Evolutionary conservation across 2,888 invertebrate genomes (phyloP).

Genomic region (Protophormia terraenovae): DNA sequence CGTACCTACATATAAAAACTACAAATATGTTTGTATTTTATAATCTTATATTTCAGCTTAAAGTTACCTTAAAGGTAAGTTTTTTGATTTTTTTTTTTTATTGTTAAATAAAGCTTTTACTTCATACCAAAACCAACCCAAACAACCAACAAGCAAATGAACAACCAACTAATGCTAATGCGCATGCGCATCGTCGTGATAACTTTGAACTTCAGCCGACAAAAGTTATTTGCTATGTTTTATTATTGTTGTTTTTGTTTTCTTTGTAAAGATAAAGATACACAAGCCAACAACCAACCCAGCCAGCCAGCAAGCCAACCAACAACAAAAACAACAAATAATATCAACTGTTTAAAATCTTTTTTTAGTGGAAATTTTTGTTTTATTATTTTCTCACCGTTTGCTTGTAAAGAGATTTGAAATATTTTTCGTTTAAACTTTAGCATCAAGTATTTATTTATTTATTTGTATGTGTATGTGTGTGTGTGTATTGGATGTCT

Average conservation of each 20-base stretch:
- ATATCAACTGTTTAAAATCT: slow-evolving; percentile 35
- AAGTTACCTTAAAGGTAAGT: slow-evolving; percentile 37
- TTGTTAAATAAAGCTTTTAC: neutral
- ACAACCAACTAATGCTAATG: slow-evolving; percentile 55
- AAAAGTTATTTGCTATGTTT: slow-evolving; percentile 40
- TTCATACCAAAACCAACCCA: neutral
- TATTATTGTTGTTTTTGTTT: slow-evolving; percentile 1
- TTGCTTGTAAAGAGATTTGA: slow-evolving; percentile 18
- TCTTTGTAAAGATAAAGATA: slow-evolving; percentile 26
- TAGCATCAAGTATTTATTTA: neutral
- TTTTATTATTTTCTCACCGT: slow-evolving; percentile 60
- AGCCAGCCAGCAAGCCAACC: neutral
- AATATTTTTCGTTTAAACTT: slow-evolving; percentile 27
- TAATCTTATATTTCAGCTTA: slow-evolving; percentile 8
- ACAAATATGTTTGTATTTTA: neutral
- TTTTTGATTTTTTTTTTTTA: too few species aligned
- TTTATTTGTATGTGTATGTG: neutral
- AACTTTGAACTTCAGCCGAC: slow-evolving; percentile 78
- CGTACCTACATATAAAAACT: neutral
- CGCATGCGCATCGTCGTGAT: slow-evolving; percentile 68
- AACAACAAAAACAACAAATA: slow-evolving; percentile 23
- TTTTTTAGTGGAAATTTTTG: slow-evolving; percentile 45
- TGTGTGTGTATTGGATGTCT: neutral
- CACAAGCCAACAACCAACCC: neutral
- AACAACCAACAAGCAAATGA: neutral